A percentile compares a stretch with the other conserved stretches of the same genome.
Conservation (phyloP, 2,888 invertebrate genomes). For the Lamellibrachia columna region DNA sequence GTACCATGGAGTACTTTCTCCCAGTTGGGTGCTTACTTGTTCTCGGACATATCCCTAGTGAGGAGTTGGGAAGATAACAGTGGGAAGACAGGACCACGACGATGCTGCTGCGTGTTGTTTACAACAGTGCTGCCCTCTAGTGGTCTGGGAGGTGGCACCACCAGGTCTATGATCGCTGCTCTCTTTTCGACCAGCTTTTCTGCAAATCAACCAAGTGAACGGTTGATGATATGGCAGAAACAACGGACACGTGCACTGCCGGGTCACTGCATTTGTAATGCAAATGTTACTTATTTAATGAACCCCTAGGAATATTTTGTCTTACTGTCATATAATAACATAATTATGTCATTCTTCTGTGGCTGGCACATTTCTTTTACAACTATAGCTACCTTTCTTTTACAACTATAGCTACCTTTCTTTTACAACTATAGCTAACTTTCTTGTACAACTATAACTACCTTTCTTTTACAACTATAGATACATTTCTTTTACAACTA, state of each 20-base stretch:
- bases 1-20: not conserved
- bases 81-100: conserved; percentile 78
- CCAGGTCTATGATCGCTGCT: conserved; percentile 75
- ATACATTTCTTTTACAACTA: not conserved
- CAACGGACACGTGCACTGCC: not conserved
- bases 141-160: conserved; percentile 83
- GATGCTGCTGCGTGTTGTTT: conserved; percentile 24
- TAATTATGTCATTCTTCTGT: conserved; percentile 28
- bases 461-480: not conserved
- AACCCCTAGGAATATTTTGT: too few species aligned
- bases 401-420: too few species aligned
- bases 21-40: conserved; percentile 64
- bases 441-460: too few species aligned
- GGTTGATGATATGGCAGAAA: not conserved
- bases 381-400: too few species aligned
- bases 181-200: conserved; percentile 69
- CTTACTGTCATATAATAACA: too few species aligned
- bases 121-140: conserved; percentile 69
- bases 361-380: not conserved
- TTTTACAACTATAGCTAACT: too few species aligned
- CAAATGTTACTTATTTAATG: too few species aligned
- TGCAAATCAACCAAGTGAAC: conserved; percentile 39
- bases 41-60: conserved; percentile 74
- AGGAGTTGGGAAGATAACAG: conserved; percentile 80
- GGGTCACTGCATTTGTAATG: not conserved